A percentile compares a stretch with the other conserved stretches of the same genome.
These are phyloP conservation scores for Drosophila novamexicana DNA, from an alignment of 1,140 invertebrate genomes.

Conservation along the genomic window DNA sequence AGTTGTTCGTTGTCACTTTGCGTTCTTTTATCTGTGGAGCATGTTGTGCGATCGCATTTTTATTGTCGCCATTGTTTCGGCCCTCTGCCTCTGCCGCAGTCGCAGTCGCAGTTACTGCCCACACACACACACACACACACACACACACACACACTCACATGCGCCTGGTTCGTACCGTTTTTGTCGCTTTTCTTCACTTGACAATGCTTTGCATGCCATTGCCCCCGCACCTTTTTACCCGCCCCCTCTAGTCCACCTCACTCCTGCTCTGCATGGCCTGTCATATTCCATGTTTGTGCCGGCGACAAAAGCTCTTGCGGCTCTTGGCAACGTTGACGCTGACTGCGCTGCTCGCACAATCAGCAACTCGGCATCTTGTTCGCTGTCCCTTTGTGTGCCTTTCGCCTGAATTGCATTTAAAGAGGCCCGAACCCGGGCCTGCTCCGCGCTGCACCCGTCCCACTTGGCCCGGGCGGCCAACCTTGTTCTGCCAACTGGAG, in stretches of 20 bases:
- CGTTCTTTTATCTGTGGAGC: conserved; percentile 80
- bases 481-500: conserved; percentile 68
- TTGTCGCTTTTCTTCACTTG: conserved; percentile 79
- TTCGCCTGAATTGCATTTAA: conserved; percentile 81
- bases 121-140: conserved; percentile 51
- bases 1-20: conserved; percentile 83
- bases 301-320: conserved; percentile 77
- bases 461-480: conserved; percentile 41
- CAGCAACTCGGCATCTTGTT: conserved; percentile 83
- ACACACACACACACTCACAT: conserved; percentile 15
- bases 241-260: not conserved
- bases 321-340: conserved; percentile 21
- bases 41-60: conserved; percentile 83
- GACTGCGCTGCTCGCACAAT: conserved; percentile 73
- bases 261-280: conserved; percentile 46
- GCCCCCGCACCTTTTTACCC: conserved; percentile 10
- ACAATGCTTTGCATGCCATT: conserved; percentile 76
- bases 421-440: conserved; percentile 29
- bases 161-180: conserved; percentile 43
- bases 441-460: not conserved
- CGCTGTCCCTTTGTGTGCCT: conserved; percentile 82
- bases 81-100: conserved; percentile 11
- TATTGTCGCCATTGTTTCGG: conserved; percentile 81
- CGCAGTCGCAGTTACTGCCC: conserved; percentile 45
- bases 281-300: conserved; percentile 82